Percentiles rank a stretch among this genome's conserved stretches.
Evolutionary conservation across 1,140 invertebrate species (phyloP).

Genomic region (Oryzaephilus surinamensis): DNA sequence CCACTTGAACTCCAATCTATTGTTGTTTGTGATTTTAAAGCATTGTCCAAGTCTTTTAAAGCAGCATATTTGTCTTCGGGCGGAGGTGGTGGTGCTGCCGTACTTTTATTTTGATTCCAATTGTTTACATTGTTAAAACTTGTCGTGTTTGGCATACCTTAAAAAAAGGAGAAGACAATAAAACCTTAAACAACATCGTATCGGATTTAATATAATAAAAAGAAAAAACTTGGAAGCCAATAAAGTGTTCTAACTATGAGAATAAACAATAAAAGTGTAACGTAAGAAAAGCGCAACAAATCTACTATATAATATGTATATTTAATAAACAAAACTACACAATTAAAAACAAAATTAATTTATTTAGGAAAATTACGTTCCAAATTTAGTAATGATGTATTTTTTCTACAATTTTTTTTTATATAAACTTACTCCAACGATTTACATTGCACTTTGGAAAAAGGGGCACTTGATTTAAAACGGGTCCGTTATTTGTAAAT

Average conservation of each 20-base stretch:
- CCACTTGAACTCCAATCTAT: conserved; percentile 28
- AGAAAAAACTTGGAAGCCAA: too few relatives aligned
- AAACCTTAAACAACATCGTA: too few relatives aligned
- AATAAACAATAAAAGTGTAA: too few relatives aligned
- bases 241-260: too few relatives aligned
- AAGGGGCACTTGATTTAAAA: conserved; percentile 31
- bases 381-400: too few relatives aligned
- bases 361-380: too few relatives aligned
- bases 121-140: conserved; percentile 14
- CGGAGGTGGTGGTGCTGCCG: conserved; percentile 7
- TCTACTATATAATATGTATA: too few relatives aligned
- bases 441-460: conserved; percentile 32
- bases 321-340: too few relatives aligned
- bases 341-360: too few relatives aligned
- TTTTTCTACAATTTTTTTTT: too few relatives aligned
- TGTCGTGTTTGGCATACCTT: conserved; percentile 20
- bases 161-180: conserved; percentile 7
- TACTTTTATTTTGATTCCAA: conserved; percentile 8
- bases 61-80: conserved; percentile 68
- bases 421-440: conserved; percentile 23
- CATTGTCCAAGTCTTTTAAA: conserved; percentile 64
- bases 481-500: conserved; percentile 28
- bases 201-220: too few relatives aligned
- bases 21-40: conserved; percentile 26
- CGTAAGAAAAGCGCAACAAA: too few relatives aligned